Conservation (phyloP, 2,113 vertebrate species). For the Gadus macrocephalus region DNA sequence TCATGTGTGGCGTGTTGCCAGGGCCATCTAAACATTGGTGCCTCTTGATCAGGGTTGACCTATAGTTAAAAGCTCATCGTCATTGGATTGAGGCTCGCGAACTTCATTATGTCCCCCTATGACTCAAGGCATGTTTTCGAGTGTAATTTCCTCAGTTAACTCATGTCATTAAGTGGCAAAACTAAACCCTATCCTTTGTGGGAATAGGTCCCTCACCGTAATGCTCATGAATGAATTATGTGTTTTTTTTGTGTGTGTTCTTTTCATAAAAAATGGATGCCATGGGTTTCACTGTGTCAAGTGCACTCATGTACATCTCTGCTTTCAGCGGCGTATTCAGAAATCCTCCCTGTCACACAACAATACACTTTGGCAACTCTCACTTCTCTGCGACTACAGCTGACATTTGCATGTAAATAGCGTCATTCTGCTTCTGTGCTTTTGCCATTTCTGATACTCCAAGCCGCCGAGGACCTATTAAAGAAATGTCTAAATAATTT, state of each 20-base stretch:
- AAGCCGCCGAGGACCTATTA: constrained; percentile 44
- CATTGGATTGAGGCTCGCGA: constrained; percentile 47
- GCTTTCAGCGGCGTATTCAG: constrained; percentile 51
- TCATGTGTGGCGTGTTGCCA: constrained; percentile 42
- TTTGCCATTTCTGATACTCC: constrained; percentile 53
- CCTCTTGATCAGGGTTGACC: constrained; percentile 56
- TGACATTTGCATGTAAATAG: constrained; percentile 71
- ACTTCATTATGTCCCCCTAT: constrained; percentile 56
- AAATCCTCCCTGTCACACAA: constrained; percentile 63
- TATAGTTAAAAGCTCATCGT: constrained; percentile 62
- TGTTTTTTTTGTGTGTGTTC: neutral
- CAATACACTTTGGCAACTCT: constrained; percentile 66
- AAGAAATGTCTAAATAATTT: constrained; percentile 43
- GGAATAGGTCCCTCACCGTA: constrained; percentile 29
- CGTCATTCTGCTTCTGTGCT: constrained; percentile 53
- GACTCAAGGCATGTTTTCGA: constrained; percentile 49
- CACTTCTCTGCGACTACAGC: constrained; percentile 58
- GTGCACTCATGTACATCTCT: constrained; percentile 36
- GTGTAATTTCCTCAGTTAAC: constrained; percentile 52
- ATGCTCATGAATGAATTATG: constrained; percentile 36
- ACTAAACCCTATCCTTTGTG: constrained; percentile 30
- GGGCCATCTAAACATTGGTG: constrained; percentile 28
- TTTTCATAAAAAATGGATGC: constrained; percentile 25
- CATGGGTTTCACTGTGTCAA: constrained; percentile 41
- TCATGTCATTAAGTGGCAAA: constrained; percentile 44